phyloP scores from a whole-genome alignment of 1,140 invertebrate genomes.

The Ctenoplectra terminalis region DNA sequence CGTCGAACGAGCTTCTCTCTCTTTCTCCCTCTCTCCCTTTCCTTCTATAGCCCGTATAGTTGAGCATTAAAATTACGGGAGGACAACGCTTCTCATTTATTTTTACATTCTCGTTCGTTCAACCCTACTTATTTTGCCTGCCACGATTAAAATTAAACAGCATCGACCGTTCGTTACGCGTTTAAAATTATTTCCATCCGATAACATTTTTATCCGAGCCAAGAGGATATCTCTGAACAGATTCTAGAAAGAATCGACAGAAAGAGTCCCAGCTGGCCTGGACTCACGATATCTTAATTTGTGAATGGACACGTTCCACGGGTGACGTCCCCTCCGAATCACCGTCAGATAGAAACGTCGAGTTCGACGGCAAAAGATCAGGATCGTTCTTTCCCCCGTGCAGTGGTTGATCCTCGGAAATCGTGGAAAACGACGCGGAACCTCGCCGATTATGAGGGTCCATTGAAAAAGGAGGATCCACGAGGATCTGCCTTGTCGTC shows the following conservation, averaged over 20 bases:
- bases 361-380: constrained; percentile 62
- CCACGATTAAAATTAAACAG: constrained; percentile 1
- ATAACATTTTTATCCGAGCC: background rate
- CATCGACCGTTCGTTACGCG: background rate
- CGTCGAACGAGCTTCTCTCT: constrained; percentile 13
- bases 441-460: constrained; percentile 77
- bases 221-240: background rate
- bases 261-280: constrained; percentile 15
- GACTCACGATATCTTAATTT: constrained; percentile 58
- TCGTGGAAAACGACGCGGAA: constrained; percentile 62
- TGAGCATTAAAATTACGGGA: background rate
- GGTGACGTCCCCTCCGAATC: background rate
- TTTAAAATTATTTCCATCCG: background rate
- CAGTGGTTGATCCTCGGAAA: constrained; percentile 19
- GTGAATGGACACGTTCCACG: constrained; percentile 72
- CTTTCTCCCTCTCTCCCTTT: background rate
- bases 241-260: background rate
- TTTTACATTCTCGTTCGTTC: background rate
- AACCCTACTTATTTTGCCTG: background rate
- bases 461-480: constrained; percentile 48
- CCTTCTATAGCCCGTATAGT: background rate
- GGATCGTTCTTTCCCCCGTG: constrained; percentile 57
- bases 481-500: constrained; percentile 55
- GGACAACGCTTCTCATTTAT: constrained; percentile 28
- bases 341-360: constrained; percentile 12